A percentile compares a stretch with the other conserved stretches of the same genome.
These are phyloP conservation scores for Drosophila saltans DNA, from an alignment of 1,140 invertebrate species.

Conservation along the genomic window DNA sequence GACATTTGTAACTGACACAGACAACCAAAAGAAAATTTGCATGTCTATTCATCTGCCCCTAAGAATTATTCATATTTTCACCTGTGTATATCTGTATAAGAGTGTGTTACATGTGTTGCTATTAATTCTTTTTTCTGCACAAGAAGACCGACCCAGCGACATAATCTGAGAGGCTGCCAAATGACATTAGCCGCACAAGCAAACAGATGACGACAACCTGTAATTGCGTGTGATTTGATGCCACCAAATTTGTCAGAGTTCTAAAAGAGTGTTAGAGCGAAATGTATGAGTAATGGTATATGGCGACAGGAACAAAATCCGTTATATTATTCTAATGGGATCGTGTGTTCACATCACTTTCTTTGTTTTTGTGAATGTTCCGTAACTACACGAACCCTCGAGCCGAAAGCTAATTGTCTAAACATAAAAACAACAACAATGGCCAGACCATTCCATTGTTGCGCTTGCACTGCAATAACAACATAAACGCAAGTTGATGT, in stretches of 20 bases:
- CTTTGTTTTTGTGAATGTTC: too few relatives aligned
- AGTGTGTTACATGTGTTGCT: constrained; percentile 55
- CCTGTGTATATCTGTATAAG: constrained; percentile 12
- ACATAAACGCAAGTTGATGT: too few relatives aligned
- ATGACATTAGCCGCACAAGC: constrained; percentile 46
- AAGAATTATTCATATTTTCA: constrained; percentile 74
- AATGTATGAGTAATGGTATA: too few relatives aligned
- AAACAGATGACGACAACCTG: constrained; percentile 31
- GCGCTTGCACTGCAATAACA: too few relatives aligned
- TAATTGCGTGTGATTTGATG: constrained; percentile 22
- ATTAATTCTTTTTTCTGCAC: constrained; percentile 50
- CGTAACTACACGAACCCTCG: too few relatives aligned
- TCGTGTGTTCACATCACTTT: too few relatives aligned
- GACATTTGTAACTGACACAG: constrained; percentile 67
- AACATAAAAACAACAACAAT: too few relatives aligned
- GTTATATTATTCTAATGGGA: too few relatives aligned
- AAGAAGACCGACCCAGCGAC: constrained; percentile 24
- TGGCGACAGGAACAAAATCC: too few relatives aligned
- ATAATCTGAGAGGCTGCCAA: constrained; percentile 38
- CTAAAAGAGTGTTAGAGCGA: background rate
- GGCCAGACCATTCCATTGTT: too few relatives aligned
- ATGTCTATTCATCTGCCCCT: constrained; percentile 46
- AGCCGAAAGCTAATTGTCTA: too few relatives aligned
- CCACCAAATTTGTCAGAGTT: constrained; percentile 4
- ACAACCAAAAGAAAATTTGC: constrained; percentile 46